A percentile compares a stretch with the other conserved stretches of the same genome.
Conservation (phyloP, 2,888 invertebrate genomes). For the Drosophila anomalata region DNA sequence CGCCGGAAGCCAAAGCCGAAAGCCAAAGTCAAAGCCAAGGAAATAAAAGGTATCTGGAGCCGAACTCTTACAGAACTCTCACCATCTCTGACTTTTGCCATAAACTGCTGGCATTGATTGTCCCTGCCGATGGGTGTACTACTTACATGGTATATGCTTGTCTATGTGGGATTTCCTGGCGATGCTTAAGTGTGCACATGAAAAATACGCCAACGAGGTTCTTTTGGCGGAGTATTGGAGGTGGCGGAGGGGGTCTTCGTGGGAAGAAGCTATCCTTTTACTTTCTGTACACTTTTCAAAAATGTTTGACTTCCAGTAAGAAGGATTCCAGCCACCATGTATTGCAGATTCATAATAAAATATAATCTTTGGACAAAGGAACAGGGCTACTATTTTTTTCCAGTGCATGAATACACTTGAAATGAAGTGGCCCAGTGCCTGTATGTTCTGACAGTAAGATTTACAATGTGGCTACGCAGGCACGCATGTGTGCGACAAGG, state of each 20-base stretch:
- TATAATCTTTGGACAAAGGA: too few species aligned
- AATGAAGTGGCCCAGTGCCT: slow-evolving; percentile 69
- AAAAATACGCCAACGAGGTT: slow-evolving; percentile 54
- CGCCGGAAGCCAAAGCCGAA: slow-evolving; percentile 40
- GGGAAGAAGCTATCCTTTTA: slow-evolving; percentile 11
- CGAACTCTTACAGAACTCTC: slow-evolving; percentile 10
- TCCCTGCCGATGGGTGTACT: slow-evolving; percentile 15
- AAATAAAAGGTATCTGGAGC: slow-evolving; percentile 43
- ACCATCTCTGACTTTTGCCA: slow-evolving; percentile 57
- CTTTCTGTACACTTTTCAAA: background rate
- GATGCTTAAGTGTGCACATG: slow-evolving; percentile 37
- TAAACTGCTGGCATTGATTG: slow-evolving; percentile 71
- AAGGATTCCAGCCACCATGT: too few species aligned
- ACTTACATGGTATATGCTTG: slow-evolving; percentile 9
- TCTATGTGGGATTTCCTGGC: slow-evolving; percentile 1
- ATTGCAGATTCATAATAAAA: too few species aligned
- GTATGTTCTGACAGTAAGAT: slow-evolving; percentile 73
- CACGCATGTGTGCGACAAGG: slow-evolving; percentile 50
- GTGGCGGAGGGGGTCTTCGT: background rate
- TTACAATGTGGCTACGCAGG: slow-evolving; percentile 67
- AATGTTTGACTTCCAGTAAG: background rate
- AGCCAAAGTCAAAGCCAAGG: slow-evolving; percentile 33
- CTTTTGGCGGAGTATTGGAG: slow-evolving; percentile 6
- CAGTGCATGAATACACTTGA: slow-evolving; percentile 38
- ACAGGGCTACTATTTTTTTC: background rate